Evolutionary conservation across 2,888 invertebrate species (phyloP), one percentile per base, ranked within the genome.

Genomic region (Plemyria rubiginata): DNA sequence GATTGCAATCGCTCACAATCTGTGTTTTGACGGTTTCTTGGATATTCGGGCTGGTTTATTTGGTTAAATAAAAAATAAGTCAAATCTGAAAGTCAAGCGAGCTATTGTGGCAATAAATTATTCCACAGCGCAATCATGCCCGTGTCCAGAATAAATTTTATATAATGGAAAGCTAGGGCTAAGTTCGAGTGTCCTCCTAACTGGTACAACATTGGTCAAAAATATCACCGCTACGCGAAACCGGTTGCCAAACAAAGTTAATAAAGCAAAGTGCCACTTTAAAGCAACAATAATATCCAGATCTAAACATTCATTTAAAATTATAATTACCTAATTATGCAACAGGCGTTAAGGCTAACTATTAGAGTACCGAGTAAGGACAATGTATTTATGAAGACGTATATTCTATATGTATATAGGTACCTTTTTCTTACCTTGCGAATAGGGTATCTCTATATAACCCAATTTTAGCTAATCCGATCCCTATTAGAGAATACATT

Each of bases 101-200:
- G 11, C 41, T 40, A 40, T 36, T 45, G 49, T 57, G 56, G 54
- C 61, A 41, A 62, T 60, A 36, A 67, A 58, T 69, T 67, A 78
- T 75, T 76, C 76, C 29, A 52, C 56, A 66, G 45, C 66, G 68
- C 70, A 59, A 63, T 59, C 56, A 60, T 32, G 63, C 50, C 43
- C 63, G 62, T 68, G 72, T 59, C 69, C 65, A 65, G 79, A 74
- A 78, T 79, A 73, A 75, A 76, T 77, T 72, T 64, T 48, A 67
- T 61, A 60, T 62, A 60, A 70, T 72, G 66, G 76, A 77, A 80
- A 80, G 79, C 70, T 66, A 63, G 66, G 62, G 67, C 16, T 50
- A 50, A 36, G 52, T 45, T 28, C 40, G 9, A 40, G 40, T 55
- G 38, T 22, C 40, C 43, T 22, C 40, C 43, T 29, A 15, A 55